phyloP scores from a whole-genome alignment of 35 echinoderm and acorn worm genomes.

The Ophioderma brevispina region DNA sequence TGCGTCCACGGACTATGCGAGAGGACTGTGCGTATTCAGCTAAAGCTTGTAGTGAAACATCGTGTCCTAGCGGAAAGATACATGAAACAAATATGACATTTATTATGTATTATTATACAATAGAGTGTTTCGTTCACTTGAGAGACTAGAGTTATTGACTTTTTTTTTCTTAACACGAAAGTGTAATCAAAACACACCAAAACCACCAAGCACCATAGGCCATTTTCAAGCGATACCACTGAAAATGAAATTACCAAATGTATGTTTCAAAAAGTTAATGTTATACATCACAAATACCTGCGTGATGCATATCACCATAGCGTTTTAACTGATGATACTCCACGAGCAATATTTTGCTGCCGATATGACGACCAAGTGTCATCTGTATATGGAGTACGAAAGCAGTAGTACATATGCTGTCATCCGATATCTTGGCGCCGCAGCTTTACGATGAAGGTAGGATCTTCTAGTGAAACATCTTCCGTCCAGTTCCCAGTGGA shows the following conservation, averaged over 20 bases:
- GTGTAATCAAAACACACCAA: no score
- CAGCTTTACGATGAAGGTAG: constrained; percentile 22
- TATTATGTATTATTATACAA: no score
- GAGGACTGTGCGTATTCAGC: not conserved
- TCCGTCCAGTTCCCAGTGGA: not conserved
- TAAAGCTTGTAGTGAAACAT: constrained; percentile 75
- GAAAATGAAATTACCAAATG: no score
- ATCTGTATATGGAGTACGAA: constrained; percentile 15
- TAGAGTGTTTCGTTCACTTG: no score
- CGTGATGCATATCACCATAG: constrained; percentile 79
- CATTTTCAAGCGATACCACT: no score
- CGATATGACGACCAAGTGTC: constrained; percentile 9
- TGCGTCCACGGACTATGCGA: not conserved
- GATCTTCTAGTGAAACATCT: not conserved
- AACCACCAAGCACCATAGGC: no score
- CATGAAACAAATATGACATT: not conserved
- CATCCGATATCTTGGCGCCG: constrained; percentile 68
- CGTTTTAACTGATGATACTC: constrained; percentile 68
- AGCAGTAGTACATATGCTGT: constrained; percentile 76
- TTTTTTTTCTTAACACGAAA: no score
- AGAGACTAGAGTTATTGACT: no score
- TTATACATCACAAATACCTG: constrained; percentile 45
- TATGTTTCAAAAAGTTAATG: no score
- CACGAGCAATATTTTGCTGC: constrained; percentile 58
- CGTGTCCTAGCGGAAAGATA: constrained; percentile 51